phyloP scores from a whole-genome alignment of 2,113 vertebrate genomes.

The Atherinomorus stipes region DNA sequence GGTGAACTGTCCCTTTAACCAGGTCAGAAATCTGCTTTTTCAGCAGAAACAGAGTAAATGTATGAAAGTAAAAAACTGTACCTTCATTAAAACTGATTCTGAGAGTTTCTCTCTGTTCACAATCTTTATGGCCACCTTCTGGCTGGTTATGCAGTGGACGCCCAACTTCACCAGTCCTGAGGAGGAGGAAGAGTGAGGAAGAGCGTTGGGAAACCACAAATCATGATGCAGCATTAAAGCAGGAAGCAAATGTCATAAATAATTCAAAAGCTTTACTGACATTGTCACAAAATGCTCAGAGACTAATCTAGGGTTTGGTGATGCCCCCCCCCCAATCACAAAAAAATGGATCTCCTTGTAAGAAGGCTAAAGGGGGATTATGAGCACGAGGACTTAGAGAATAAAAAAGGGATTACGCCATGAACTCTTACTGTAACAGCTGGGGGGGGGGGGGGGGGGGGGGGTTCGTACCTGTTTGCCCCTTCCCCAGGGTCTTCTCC shows the following conservation, averaged over 20 bases:
- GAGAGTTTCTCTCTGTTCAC: constrained; percentile 98
- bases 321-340: neutral
- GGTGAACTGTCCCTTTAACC: too few species aligned
- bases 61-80: constrained; percentile 22
- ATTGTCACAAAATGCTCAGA: constrained; percentile 49
- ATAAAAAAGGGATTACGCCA: constrained; percentile 19
- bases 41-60: too few species aligned
- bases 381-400: constrained; percentile 19
- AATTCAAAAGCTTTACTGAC: constrained; percentile 59
- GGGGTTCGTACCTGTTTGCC: constrained; percentile 82
- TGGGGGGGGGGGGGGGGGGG: neutral
- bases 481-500: constrained; percentile 87
- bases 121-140: constrained; percentile 98
- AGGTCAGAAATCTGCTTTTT: too few species aligned
- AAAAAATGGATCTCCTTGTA: constrained; percentile 3
- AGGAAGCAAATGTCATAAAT: constrained; percentile 64
- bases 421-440: neutral
- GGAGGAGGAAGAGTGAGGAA: constrained; percentile 11
- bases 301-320: neutral
- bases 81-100: constrained; percentile 93
- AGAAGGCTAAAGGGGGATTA: constrained; percentile 6
- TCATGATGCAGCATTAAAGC: constrained; percentile 57
- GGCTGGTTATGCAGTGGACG: constrained; percentile 94
- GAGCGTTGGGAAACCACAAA: constrained; percentile 37
- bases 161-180: constrained; percentile 94